Percentiles rank a stretch among this genome's conserved stretches.
These are phyloP conservation scores for Hecatera dysodea DNA, from an alignment of 2,888 invertebrate genomes.

Conservation along the genomic window DNA sequence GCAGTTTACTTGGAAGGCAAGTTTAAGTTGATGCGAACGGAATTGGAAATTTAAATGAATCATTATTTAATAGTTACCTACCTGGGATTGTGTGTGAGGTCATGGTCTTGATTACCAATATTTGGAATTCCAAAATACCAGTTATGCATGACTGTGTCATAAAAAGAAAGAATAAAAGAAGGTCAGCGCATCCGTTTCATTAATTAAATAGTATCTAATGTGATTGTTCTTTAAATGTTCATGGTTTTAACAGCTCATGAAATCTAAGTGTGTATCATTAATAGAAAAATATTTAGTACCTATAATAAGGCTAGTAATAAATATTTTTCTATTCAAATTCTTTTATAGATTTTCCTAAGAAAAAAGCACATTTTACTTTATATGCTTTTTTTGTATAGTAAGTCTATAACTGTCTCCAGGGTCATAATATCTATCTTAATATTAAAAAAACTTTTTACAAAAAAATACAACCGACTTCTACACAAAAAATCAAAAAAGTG, in stretches of 20 bases:
- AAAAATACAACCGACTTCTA: no score
- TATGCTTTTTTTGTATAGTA: no score
- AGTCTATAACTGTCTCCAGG: no score
- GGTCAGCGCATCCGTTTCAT: conserved; percentile 21
- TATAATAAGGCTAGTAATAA: no score
- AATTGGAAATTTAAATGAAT: conserved; percentile 54
- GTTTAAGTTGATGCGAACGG: not conserved
- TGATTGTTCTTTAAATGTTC: conserved; percentile 20
- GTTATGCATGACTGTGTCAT: conserved; percentile 41
- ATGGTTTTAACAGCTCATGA: not conserved
- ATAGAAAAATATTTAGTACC: no score
- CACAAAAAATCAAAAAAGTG: no score
- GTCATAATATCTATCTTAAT: no score
- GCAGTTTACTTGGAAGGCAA: conserved; percentile 6
- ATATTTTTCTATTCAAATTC: no score
- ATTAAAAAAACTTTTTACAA: no score
- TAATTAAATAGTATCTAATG: conserved; percentile 3
- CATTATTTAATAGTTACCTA: conserved; percentile 30
- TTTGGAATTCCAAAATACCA: conserved; percentile 60
- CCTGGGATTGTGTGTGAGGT: conserved; percentile 52
- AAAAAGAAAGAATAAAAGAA: conserved; percentile 27
- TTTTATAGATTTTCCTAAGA: no score
- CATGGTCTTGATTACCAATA: conserved; percentile 57
- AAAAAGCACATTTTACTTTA: no score
- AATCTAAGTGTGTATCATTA: no score